These are phyloP conservation scores for Typhlomys cinereus DNA, from an alignment of 2,113 vertebrate genomes.

Conservation along the genomic window DNA sequence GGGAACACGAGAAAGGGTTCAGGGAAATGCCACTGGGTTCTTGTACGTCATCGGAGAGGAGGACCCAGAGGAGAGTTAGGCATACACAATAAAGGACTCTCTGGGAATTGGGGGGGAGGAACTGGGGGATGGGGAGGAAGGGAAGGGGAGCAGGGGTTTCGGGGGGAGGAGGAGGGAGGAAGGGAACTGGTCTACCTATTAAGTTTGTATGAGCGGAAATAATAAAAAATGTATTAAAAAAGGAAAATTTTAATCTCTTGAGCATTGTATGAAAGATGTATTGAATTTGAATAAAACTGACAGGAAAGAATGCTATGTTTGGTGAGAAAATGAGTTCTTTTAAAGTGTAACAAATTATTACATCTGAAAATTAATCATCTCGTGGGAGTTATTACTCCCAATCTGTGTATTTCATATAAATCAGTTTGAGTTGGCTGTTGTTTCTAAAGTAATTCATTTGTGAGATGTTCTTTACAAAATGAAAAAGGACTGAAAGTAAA, in stretches of 20 bases:
- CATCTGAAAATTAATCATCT: constrained; percentile 36
- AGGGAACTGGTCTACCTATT: too few relatives aligned
- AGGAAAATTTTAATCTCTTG: background rate
- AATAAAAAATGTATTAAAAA: too few relatives aligned
- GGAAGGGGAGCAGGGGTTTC: too few relatives aligned
- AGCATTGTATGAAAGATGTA: background rate
- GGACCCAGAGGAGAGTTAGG: too few relatives aligned
- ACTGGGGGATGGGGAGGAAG: too few relatives aligned
- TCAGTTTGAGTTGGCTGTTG: constrained; percentile 33
- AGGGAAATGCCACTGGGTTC: too few relatives aligned
- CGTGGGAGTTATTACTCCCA: background rate
- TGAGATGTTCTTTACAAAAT: background rate
- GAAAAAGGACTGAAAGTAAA: constrained; percentile 3
- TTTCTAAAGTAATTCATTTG: constrained; percentile 56
- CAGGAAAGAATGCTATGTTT: constrained; percentile 35
- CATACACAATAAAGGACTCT: too few relatives aligned
- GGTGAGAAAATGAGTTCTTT: constrained; percentile 48
- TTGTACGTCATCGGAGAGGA: too few relatives aligned
- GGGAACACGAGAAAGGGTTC: too few relatives aligned
- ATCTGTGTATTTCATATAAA: constrained; percentile 49
- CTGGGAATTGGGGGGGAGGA: too few relatives aligned
- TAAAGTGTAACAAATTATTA: constrained; percentile 5
- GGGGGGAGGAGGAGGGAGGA: too few relatives aligned
- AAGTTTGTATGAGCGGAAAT: too few relatives aligned
- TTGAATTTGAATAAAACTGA: constrained; percentile 37